phyloP scores from a whole-genome alignment of 1,140 invertebrate genomes.

The Panonychus citri region DNA sequence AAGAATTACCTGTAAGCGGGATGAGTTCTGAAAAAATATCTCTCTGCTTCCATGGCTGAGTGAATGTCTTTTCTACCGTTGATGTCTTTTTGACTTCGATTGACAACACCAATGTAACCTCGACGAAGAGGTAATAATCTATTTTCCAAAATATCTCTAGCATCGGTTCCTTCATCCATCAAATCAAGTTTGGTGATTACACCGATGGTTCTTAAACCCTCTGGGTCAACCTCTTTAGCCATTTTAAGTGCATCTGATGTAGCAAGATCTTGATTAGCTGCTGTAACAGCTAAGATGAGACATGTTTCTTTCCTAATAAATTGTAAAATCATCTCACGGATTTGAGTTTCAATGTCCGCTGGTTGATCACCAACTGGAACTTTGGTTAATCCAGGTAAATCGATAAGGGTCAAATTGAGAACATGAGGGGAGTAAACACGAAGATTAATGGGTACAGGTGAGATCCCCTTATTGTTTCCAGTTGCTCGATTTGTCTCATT shows the following conservation, averaged over 20 bases:
- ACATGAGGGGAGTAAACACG: conserved; percentile 95
- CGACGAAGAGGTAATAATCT: conserved; percentile 77
- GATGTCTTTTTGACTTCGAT: conserved; percentile 79
- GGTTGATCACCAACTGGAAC: conserved; percentile 89
- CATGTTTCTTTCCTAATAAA: conserved; percentile 81
- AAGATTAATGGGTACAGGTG: conserved; percentile 91
- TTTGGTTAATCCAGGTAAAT: conserved; percentile 73
- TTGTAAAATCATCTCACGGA: conserved; percentile 78
- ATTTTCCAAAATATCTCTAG: conserved; percentile 91
- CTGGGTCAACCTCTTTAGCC: conserved; percentile 83
- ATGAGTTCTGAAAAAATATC: conserved; percentile 93
- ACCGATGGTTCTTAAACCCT: conserved; percentile 84
- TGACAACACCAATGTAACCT: conserved; percentile 91
- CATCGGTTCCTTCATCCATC: conserved; percentile 99
- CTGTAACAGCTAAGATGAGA: conserved; percentile 84
- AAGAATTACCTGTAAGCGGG: conserved; percentile 50
- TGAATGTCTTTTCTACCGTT: conserved; percentile 82
- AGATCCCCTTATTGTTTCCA: conserved; percentile 93
- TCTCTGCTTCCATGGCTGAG: conserved; percentile 73
- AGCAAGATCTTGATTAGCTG: conserved; percentile 84
- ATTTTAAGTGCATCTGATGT: conserved; percentile 87
- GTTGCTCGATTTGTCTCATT: conserved; percentile 90
- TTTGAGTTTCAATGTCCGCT: conserved; percentile 72
- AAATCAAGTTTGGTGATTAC: conserved; percentile 98
- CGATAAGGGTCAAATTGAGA: conserved; percentile 78